Percentiles rank a stretch among this genome's conserved stretches.
These are phyloP conservation scores for Meloidogyne chitwoodi DNA, from an alignment of 1,140 invertebrate species.

Conservation along the genomic window DNA sequence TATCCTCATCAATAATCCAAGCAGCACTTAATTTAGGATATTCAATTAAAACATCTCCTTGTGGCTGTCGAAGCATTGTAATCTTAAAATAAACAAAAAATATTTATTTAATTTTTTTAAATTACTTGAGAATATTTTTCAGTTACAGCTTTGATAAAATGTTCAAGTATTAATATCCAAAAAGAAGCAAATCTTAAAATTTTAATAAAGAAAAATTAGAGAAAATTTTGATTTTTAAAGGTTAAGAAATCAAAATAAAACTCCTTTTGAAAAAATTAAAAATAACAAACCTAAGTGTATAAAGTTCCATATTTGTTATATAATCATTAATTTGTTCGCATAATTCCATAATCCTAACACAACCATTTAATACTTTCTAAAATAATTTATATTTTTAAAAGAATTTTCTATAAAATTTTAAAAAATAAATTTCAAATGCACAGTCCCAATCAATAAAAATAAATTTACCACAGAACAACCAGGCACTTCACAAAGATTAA, in stretches of 20 bases:
- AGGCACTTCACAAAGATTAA: constrained; percentile 31
- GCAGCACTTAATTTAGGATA: constrained; percentile 77
- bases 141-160: constrained; percentile 42
- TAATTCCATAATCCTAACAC: constrained; percentile 43
- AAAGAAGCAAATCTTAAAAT: constrained; percentile 49
- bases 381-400: no score
- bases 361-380: constrained; percentile 45
- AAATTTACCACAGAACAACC: constrained; percentile 30
- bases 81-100: constrained; percentile 41
- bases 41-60: constrained; percentile 61
- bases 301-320: constrained; percentile 48
- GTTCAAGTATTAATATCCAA: constrained; percentile 53
- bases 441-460: no score
- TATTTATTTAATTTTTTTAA: not conserved
- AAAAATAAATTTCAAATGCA: no score
- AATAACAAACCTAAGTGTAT: constrained; percentile 32
- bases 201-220: not conserved
- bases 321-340: constrained; percentile 51
- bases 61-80: constrained; percentile 30
- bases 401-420: no score
- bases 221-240: no score
- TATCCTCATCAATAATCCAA: constrained; percentile 90
- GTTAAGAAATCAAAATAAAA: no score
- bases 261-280: not conserved
- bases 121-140: constrained; percentile 19